These are phyloP conservation scores for Elysia chlorotica DNA, from an alignment of 1,140 invertebrate genomes.

Conservation along the genomic window DNA sequence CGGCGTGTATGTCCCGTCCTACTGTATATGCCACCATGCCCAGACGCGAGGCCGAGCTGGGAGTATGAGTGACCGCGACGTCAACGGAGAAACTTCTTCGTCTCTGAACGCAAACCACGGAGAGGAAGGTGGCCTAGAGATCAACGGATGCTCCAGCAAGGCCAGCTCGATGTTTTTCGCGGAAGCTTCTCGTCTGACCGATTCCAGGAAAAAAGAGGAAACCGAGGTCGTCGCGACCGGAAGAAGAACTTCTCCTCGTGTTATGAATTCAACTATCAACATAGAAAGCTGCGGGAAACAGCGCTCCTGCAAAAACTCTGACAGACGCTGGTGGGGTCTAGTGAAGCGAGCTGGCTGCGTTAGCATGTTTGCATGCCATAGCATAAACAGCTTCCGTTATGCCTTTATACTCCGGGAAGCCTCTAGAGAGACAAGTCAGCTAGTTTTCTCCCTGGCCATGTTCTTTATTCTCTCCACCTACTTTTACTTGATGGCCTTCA, in stretches of 20 bases:
- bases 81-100: neutral
- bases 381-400: slow-evolving; percentile 1
- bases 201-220: too few relatives aligned
- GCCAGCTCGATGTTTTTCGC: too few relatives aligned
- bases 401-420: neutral
- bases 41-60: neutral
- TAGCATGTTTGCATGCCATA: neutral
- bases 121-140: too few relatives aligned
- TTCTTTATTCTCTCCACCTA: slow-evolving; percentile 2
- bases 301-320: neutral
- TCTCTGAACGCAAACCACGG: neutral
- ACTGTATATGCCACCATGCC: neutral
- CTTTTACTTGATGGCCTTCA: neutral
- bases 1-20: slow-evolving; percentile 13
- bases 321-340: neutral
- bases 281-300: too few relatives aligned
- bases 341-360: neutral
- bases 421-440: neutral
- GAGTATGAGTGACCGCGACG: neutral
- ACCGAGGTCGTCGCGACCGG: neutral
- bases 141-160: too few relatives aligned
- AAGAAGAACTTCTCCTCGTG: too few relatives aligned
- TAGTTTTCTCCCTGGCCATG: neutral
- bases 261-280: too few relatives aligned
- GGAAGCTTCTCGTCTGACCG: too few relatives aligned